These are phyloP conservation scores for Perca fluviatilis DNA, from an alignment of 2,113 vertebrate genomes.

Conservation along the genomic window DNA sequence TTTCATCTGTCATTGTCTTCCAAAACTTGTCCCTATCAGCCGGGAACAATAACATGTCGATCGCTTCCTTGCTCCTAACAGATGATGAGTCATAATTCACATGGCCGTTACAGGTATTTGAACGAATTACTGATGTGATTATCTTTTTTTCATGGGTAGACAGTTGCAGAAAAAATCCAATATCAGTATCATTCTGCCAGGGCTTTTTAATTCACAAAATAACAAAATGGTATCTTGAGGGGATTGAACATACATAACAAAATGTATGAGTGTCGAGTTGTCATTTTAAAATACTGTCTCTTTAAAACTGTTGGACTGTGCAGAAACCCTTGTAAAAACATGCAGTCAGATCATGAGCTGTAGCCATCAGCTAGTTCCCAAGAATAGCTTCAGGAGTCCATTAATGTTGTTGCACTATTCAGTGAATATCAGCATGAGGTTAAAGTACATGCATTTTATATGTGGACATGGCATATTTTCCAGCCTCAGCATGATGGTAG, in stretches of 20 bases:
- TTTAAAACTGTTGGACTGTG: background rate
- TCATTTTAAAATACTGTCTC: background rate
- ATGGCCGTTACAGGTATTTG: background rate
- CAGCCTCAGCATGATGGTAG: background rate
- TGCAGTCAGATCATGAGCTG: background rate
- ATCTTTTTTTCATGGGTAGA: background rate
- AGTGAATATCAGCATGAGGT: background rate
- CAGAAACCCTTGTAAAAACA: background rate
- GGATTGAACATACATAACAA: background rate
- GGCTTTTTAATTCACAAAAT: background rate
- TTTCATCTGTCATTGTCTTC: background rate
- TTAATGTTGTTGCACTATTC: background rate
- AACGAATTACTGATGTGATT: background rate
- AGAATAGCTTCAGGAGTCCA: background rate
- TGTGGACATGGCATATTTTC: background rate
- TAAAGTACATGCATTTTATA: background rate
- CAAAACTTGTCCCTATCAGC: background rate
- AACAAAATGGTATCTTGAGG: background rate
- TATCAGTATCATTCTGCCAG: background rate
- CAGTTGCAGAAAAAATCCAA: background rate
- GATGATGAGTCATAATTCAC: background rate
- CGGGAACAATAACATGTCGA: background rate
- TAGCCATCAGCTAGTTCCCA: background rate
- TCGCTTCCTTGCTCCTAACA: background rate
- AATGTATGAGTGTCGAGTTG: background rate